Conservation (phyloP, 2,888 invertebrate species). For the Rapana venosa region DNA sequence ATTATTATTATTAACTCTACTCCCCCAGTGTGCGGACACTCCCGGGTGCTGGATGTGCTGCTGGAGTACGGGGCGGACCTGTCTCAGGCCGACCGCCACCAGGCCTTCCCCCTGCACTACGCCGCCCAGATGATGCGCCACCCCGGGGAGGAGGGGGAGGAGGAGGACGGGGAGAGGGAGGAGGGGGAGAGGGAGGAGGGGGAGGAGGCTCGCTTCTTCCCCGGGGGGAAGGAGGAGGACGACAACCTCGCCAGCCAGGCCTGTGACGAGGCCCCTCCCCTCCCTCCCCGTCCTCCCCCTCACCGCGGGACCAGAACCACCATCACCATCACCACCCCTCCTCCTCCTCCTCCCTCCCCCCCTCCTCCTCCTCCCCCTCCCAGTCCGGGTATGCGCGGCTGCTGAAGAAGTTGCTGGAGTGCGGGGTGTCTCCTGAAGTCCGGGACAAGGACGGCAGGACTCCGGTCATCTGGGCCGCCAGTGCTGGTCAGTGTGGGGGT, state of each 20-base stretch:
- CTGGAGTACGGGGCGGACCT: constrained; percentile 90
- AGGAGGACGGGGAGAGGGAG: background rate
- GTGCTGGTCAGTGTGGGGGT: constrained; percentile 84
- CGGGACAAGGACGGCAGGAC: constrained; percentile 95
- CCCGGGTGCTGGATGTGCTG: constrained; percentile 90
- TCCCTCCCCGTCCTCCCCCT: background rate
- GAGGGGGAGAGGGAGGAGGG: background rate
- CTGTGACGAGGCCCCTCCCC: background rate
- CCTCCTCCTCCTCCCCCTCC: background rate
- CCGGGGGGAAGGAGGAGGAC: background rate
- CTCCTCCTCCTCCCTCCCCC: background rate
- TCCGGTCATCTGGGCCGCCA: constrained; percentile 97
- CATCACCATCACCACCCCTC: no score
- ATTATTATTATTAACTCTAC: no score
- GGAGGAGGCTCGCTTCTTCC: background rate
- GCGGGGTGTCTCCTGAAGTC: constrained; percentile 89
- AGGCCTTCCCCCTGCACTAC: constrained; percentile 96
- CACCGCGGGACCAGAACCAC: background rate
- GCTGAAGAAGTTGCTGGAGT: constrained; percentile 86
- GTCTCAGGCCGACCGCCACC: constrained; percentile 93
- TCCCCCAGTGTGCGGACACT: constrained; percentile 90
- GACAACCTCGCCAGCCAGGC: no score
- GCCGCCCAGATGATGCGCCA: constrained; percentile 90
- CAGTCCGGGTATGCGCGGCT: constrained; percentile 78
- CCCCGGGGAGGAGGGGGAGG: background rate